These are phyloP conservation scores for Platysternon megacephalum DNA, from an alignment of 2,113 vertebrate species.

Conservation along the genomic window DNA sequence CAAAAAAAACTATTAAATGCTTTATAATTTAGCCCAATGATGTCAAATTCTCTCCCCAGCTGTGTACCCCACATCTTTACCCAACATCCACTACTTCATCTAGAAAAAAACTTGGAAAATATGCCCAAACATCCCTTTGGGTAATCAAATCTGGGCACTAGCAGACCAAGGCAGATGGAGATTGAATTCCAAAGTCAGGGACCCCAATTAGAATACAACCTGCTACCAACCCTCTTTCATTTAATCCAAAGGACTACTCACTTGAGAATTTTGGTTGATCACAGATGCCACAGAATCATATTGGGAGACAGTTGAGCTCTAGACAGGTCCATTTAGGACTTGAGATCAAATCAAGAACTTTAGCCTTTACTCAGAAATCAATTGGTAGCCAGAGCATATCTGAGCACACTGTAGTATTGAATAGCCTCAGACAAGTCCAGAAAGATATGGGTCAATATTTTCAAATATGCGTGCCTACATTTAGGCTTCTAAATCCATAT, in stretches of 20 bases:
- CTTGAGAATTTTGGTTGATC: not conserved
- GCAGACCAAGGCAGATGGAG: not conserved
- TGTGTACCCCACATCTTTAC: not conserved
- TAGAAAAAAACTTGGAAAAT: not conserved
- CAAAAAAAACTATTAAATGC: not conserved
- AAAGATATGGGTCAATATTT: not conserved
- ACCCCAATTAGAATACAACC: not conserved
- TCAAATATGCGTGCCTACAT: not conserved
- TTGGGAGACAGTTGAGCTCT: accelerated
- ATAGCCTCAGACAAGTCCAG: not conserved
- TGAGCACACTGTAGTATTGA: not conserved
- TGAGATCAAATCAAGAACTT: not conserved
- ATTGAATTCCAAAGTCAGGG: not conserved
- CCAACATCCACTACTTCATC: not conserved
- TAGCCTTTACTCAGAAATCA: not conserved
- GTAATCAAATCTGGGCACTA: not conserved
- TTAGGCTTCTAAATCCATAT: not conserved
- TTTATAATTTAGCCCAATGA: not conserved
- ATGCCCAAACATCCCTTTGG: not conserved
- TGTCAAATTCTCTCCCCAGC: not conserved
- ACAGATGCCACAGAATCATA: not conserved
- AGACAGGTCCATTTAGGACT: not conserved
- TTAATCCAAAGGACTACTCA: not conserved
- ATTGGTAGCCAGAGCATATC: not conserved
- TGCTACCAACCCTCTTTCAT: not conserved